A percentile compares a stretch with the other conserved stretches of the same genome.
Conservation (phyloP, 2,113 vertebrate species). For the Helogale parvula region DNA sequence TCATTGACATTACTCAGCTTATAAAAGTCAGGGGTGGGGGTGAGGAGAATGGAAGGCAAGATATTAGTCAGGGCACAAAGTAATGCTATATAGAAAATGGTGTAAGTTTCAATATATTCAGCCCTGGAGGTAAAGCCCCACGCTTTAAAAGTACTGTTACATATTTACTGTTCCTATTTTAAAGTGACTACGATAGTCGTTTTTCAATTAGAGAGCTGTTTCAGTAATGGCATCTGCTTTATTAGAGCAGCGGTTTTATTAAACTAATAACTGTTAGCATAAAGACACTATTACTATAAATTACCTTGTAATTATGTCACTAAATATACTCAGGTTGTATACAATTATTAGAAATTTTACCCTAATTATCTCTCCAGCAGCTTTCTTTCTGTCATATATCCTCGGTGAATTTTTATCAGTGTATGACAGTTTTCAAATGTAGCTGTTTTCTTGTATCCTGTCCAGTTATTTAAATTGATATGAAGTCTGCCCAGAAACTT, state of each 20-base stretch:
- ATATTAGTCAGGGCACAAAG: background rate
- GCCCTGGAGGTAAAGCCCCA: slow-evolving; percentile 25
- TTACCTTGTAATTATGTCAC: slow-evolving; percentile 75
- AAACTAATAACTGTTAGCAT: slow-evolving; percentile 75
- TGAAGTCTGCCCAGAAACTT: background rate
- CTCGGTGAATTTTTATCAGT: background rate
- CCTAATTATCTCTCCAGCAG: background rate
- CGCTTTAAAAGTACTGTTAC: slow-evolving; percentile 64
- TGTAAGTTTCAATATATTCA: background rate
- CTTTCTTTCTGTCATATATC: background rate
- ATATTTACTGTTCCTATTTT: slow-evolving; percentile 76
- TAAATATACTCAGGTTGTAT: slow-evolving; percentile 55
- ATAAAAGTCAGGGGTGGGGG: background rate
- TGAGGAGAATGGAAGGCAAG: background rate
- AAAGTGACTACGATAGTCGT: slow-evolving; percentile 74
- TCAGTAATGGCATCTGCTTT: slow-evolving; percentile 73
- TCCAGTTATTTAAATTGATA: background rate
- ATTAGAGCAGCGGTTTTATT: slow-evolving; percentile 79
- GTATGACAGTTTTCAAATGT: background rate
- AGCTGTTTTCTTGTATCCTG: background rate
- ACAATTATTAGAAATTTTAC: slow-evolving; percentile 41
- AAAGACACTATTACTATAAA: slow-evolving; percentile 70
- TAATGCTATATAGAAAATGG: background rate
- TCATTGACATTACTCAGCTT: background rate
- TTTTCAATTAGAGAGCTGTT: slow-evolving; percentile 66